Conservation (phyloP, 2,888 invertebrate species). For the Caenorhabditis imperialis region DNA sequence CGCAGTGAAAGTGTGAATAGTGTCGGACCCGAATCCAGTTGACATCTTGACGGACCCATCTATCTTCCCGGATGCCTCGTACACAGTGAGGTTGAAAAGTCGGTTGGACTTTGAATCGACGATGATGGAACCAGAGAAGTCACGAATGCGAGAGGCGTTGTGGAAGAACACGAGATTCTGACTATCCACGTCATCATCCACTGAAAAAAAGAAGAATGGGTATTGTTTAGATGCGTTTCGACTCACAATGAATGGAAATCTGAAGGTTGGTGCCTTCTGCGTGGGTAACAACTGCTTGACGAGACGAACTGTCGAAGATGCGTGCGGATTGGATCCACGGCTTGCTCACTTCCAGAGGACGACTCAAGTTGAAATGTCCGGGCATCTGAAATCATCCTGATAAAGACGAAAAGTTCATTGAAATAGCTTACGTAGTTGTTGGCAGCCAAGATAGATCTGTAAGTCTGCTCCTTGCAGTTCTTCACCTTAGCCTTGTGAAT, state of each 20-base stretch:
- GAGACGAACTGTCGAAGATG: constrained; percentile 67
- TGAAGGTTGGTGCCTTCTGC: constrained; percentile 75
- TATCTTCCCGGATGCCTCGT: constrained; percentile 70
- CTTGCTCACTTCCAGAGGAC: constrained; percentile 64
- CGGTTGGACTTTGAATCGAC: constrained; percentile 67
- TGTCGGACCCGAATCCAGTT: constrained; percentile 57
- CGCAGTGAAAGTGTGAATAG: constrained; percentile 72
- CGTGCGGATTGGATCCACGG: constrained; percentile 75
- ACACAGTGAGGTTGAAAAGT: constrained; percentile 74
- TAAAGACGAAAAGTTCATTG: background rate
- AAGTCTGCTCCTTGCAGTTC: constrained; percentile 76
- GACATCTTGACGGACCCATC: constrained; percentile 68
- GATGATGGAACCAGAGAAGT: constrained; percentile 73
- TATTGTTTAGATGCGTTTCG: too few relatives aligned
- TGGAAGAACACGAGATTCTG: constrained; percentile 73
- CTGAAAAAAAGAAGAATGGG: too few relatives aligned
- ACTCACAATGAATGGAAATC: constrained; percentile 65
- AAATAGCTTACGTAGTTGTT: constrained; percentile 70
- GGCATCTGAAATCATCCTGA: constrained; percentile 55
- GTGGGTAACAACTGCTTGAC: constrained; percentile 73
- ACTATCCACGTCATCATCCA: constrained; percentile 57
- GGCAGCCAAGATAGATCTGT: constrained; percentile 70
- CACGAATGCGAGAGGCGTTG: constrained; percentile 71
- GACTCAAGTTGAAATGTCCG: constrained; percentile 65
- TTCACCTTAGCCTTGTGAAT: constrained; percentile 74